These are phyloP conservation scores for Pipa parva DNA, from an alignment of 2,113 vertebrate species.

Conservation along the genomic window DNA sequence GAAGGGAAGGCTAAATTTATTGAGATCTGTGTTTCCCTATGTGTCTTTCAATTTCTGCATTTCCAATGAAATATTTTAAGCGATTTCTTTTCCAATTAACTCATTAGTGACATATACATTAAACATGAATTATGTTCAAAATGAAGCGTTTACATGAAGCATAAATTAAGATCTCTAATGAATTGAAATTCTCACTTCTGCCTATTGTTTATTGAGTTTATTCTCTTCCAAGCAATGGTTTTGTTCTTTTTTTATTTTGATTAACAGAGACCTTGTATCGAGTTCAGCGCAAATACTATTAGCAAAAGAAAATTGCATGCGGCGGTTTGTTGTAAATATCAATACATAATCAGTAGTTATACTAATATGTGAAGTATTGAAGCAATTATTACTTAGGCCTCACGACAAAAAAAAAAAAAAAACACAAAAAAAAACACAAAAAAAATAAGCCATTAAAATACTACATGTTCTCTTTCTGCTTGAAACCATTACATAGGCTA, in stretches of 20 bases:
- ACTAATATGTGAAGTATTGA: conserved; percentile 18
- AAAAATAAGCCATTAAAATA: conserved; percentile 1
- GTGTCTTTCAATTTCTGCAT: background rate
- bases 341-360: conserved; percentile 5
- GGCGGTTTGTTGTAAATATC: background rate
- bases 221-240: too few relatives aligned
- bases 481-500: conserved; percentile 26
- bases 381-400: conserved; percentile 10
- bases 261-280: too few relatives aligned
- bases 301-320: background rate
- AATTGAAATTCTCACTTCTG: too few relatives aligned
- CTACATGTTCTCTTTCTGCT: conserved; percentile 5
- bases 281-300: too few relatives aligned
- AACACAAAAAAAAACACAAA: conserved; percentile 1
- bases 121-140: too few relatives aligned
- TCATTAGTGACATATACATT: too few relatives aligned
- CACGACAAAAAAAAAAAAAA: background rate
- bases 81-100: too few relatives aligned
- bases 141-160: too few relatives aligned
- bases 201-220: too few relatives aligned
- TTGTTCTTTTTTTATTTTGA: too few relatives aligned
- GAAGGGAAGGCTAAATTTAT: too few relatives aligned
- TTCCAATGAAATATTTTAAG: background rate
- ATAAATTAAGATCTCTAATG: too few relatives aligned
- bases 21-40: background rate